These are phyloP conservation scores for Columba livia DNA, from an alignment of 2,113 vertebrate genomes.

Conservation along the genomic window DNA sequence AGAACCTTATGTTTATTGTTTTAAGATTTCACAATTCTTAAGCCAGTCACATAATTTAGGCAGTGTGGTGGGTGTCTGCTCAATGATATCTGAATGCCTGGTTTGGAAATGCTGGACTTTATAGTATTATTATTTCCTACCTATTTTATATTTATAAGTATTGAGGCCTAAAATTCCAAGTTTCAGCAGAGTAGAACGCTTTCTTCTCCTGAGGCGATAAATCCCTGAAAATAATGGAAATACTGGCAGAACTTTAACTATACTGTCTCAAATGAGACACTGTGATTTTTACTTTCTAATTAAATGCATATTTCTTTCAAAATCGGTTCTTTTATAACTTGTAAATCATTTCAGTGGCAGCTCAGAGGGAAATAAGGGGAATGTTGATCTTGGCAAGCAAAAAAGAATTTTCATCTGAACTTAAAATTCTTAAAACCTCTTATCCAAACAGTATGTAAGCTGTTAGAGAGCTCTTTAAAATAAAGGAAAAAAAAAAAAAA, in stretches of 20 bases:
- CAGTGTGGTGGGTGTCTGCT: not conserved
- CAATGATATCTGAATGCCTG: not conserved
- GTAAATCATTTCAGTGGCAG: slow-evolving; percentile 49
- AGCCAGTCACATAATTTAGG: not conserved
- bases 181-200: not conserved
- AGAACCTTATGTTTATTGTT: not conserved
- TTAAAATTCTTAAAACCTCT: slow-evolving; percentile 28
- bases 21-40: not conserved
- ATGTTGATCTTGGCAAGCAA: slow-evolving; percentile 45
- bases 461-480: not conserved
- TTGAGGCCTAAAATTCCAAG: not conserved
- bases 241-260: not conserved
- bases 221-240: slow-evolving; percentile 44
- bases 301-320: slow-evolving; percentile 59
- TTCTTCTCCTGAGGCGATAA: slow-evolving; percentile 37
- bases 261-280: slow-evolving; percentile 8
- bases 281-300: slow-evolving; percentile 47
- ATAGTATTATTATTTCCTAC: not conserved
- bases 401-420: slow-evolving; percentile 33
- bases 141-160: not conserved
- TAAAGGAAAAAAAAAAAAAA: not conserved
- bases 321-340: slow-evolving; percentile 1
- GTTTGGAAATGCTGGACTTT: not conserved
- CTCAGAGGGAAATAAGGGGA: slow-evolving; percentile 26
- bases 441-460: not conserved